phyloP scores from a whole-genome alignment of 2,797 vertebrate genomes.

The Hippopotamyrus pictus region DNA sequence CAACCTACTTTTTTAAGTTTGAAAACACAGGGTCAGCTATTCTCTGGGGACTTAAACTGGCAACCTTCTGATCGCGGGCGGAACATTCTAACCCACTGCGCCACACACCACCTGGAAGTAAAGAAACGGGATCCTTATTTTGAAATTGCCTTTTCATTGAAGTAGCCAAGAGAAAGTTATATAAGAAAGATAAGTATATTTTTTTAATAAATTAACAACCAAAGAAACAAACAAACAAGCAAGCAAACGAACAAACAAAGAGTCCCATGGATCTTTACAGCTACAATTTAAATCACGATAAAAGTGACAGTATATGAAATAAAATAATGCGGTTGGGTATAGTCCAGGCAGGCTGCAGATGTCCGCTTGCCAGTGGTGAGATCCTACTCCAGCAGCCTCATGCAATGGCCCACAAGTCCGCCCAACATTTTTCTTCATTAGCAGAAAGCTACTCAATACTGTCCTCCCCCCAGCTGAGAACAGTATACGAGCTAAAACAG shows the following conservation, averaged over 20 bases:
- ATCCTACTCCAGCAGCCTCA: neutral
- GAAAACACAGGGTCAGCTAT: neutral
- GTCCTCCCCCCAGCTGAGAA: neutral
- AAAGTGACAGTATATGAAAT: neutral
- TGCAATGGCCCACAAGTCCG: neutral
- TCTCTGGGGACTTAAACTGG: neutral
- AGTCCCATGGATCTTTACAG: neutral
- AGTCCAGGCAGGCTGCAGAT: neutral
- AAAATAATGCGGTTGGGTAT: neutral
- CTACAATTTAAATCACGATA: neutral
- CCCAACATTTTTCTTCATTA: constrained; percentile 15
- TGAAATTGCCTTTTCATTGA: neutral
- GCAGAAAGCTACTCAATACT: neutral
- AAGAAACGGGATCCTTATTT: neutral
- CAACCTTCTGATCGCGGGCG: neutral
- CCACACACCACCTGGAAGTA: neutral
- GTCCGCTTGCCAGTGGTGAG: neutral
- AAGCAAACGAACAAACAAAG: neutral
- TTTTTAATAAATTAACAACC: neutral
- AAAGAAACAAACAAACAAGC: neutral
- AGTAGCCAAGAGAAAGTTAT: neutral
- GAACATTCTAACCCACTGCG: neutral
- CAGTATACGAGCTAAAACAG: neutral
- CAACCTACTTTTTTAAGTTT: neutral
- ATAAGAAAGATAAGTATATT: neutral